These are phyloP conservation scores for Chelon auratus DNA, from an alignment of 2,797 vertebrate species.

Conservation along the genomic window DNA sequence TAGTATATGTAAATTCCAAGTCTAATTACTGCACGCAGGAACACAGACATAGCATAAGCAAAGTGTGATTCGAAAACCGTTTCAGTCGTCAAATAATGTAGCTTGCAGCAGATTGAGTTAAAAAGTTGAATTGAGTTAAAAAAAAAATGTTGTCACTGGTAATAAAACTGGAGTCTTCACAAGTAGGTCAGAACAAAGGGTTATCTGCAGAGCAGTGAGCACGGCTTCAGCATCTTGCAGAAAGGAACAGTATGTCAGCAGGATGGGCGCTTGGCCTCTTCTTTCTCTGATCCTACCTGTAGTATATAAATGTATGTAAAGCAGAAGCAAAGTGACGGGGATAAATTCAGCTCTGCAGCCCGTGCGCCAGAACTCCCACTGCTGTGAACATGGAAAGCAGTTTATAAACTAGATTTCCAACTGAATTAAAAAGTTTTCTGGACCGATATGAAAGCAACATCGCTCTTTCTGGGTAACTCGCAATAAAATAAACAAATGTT, in stretches of 20 bases:
- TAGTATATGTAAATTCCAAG: no score
- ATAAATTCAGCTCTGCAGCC: not conserved
- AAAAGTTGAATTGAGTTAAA: conserved; percentile 5
- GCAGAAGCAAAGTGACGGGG: not conserved
- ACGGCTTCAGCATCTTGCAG: conserved; percentile 2
- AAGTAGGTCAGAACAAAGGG: conserved; percentile 38
- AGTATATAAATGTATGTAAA: conserved; percentile 9
- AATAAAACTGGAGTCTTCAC: conserved; percentile 2
- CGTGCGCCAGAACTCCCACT: not conserved
- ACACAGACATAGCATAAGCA: not conserved
- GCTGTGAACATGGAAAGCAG: not conserved
- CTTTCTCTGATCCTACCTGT: not conserved
- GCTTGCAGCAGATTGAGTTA: conserved; percentile 19
- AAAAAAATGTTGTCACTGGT: not conserved
- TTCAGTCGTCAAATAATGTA: conserved; percentile 8
- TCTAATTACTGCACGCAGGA: no score
- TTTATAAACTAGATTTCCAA: conserved; percentile 24
- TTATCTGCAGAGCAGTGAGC: conserved; percentile 16
- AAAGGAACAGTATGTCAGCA: conserved; percentile 8
- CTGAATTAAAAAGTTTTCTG: not conserved
- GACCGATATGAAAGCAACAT: not conserved
- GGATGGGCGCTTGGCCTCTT: not conserved
- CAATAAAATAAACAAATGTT: conserved; percentile 25
- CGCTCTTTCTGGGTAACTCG: conserved; percentile 26
- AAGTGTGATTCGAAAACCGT: conserved; percentile 8